Evolutionary conservation across 64 coral and sea anemone species (phyloP).

Genomic region (Actinia equina): DNA sequence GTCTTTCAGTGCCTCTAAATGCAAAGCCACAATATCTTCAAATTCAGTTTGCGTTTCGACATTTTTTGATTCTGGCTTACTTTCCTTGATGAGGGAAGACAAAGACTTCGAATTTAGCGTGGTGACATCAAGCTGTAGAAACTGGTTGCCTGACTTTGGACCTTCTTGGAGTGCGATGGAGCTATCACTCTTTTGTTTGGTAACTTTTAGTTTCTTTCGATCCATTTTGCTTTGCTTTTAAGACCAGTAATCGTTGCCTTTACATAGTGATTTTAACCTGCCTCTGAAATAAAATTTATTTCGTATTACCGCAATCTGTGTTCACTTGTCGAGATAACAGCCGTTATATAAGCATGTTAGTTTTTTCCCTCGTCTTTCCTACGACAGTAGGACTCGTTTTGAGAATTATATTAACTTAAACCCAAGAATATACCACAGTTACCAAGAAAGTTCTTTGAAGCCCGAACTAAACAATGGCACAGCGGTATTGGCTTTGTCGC

Average conservation of each 20-base stretch:
- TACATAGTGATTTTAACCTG: background rate
- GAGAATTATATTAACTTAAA: background rate
- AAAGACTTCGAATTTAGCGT: background rate
- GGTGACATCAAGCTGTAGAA: conserved; percentile 7
- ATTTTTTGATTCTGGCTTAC: background rate
- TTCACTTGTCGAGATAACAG: background rate
- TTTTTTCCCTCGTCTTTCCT: background rate
- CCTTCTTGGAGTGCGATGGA: background rate
- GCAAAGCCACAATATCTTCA: conserved; percentile 15
- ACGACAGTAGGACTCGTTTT: background rate
- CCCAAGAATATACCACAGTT: background rate
- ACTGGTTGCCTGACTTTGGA: background rate
- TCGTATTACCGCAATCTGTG: background rate
- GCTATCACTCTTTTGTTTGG: background rate
- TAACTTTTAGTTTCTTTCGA: background rate
- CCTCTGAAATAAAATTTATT: background rate
- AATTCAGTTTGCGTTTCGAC: conserved; percentile 33
- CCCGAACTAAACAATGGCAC: background rate
- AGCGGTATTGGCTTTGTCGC: conserved; percentile 12
- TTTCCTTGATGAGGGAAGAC: background rate
- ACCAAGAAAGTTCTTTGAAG: background rate
- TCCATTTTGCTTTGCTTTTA: background rate
- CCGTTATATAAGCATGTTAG: background rate
- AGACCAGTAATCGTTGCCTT: background rate
- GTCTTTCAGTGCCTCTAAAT: conserved; percentile 19